Base-by-base conservation (phyloP, 2,888 invertebrate genomes). In the Drosophila anceps region DNA sequence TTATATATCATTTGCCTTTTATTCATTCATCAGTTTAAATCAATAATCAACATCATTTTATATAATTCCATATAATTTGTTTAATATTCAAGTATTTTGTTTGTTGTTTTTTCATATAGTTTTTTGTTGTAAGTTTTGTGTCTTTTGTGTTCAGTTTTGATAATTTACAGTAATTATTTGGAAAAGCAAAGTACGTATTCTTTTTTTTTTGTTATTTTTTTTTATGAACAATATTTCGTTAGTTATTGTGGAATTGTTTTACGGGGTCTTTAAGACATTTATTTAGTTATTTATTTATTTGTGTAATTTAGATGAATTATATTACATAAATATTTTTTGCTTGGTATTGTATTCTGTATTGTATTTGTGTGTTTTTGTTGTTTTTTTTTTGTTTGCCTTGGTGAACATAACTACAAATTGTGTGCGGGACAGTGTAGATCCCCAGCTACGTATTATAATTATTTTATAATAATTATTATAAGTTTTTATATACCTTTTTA, bases 1-100 rank as follows among this genome's bases (percentile, higher is more conserved):
- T 59, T 73, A 75, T 81, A 71, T 87, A 80, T 88, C 71, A 65
- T 84, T 81, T 74, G 66, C 75, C 75, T 84, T 84, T 83, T 84
- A 75, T 85, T 86, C 71, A 76, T 73, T 81, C 74, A 71, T 69
- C 85, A 79, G 81, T 81, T 82, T 84, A 86, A 87, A 88, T 87
- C 80, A 88, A 88, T 87, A 90, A 88, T 90, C 90, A 89, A 90
- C 90, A 90, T 90, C 82, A 71, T 81, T 83, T 86, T 69, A 85
- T 85, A 90, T 90, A 88, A 78, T 88, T 85, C 43, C 85, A 81
- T 88, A 83, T 86, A 88, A 88, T 86, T 83, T 82, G 75, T 87
- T 84, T 76, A 89, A 90, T 90, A 87, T 88, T 86, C 79, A 84
- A 83, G 84, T 88, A 82, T 72, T 75, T 71, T 43, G 51, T 69